A percentile compares a stretch with the other conserved stretches of the same genome.
These are phyloP conservation scores for Drosophila orosa DNA, from an alignment of 1,140 invertebrate genomes.

Conservation along the genomic window DNA sequence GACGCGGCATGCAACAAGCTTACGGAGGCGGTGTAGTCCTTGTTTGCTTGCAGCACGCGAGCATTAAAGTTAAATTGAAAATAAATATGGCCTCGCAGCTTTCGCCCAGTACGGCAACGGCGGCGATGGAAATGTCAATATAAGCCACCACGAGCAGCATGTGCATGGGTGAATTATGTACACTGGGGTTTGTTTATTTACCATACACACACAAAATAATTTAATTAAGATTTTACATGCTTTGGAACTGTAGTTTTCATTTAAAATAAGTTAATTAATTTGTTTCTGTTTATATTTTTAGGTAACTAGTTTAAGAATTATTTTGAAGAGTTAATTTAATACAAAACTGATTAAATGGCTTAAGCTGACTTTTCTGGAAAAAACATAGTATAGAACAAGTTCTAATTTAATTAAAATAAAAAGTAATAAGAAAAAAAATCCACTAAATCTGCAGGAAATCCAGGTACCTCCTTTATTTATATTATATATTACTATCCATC, in stretches of 20 bases:
- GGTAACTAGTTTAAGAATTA: too few species aligned
- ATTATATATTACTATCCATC: neutral
- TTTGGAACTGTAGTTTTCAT: too few species aligned
- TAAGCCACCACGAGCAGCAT: slow-evolving; percentile 31
- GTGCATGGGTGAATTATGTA: slow-evolving; percentile 20
- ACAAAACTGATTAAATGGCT: too few species aligned
- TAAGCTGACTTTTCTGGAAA: too few species aligned
- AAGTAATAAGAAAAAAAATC: too few species aligned
- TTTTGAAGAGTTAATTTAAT: neutral
- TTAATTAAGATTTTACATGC: neutral
- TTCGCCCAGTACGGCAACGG: slow-evolving; percentile 2
- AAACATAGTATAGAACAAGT: too few species aligned
- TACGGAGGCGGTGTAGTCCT: slow-evolving; percentile 15
- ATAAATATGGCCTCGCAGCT: slow-evolving; percentile 61
- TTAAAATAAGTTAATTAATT: neutral
- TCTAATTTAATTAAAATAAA: too few species aligned
- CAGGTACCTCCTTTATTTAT: neutral
- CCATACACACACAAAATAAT: slow-evolving; percentile 11
- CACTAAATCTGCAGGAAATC: neutral
- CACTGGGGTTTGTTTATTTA: slow-evolving; percentile 1
- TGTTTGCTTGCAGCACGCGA: slow-evolving; percentile 54
- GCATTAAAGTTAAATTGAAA: slow-evolving; percentile 77
- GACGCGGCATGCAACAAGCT: slow-evolving; percentile 64
- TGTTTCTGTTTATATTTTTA: neutral
- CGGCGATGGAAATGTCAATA: slow-evolving; percentile 65